A percentile compares a stretch with the other conserved stretches of the same genome.
Evolutionary conservation across 2,888 invertebrate species (phyloP).

Genomic region (Scrobipalpa atriplicella): DNA sequence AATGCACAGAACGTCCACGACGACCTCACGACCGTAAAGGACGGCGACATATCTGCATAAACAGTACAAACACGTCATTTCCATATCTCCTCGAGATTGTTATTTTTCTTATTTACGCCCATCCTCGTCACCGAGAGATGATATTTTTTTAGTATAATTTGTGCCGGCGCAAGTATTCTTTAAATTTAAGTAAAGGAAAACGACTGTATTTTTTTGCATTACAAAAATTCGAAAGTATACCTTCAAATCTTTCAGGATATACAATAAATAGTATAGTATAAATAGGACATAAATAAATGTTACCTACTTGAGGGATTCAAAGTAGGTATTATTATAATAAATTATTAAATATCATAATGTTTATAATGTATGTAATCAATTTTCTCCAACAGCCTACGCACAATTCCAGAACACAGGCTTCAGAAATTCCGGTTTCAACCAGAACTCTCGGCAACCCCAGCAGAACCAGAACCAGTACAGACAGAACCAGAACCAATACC

Average conservation of each 20-base stretch:
- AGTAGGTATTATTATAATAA: no score
- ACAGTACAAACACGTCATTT: constrained; percentile 9
- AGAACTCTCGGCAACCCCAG: neutral
- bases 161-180: neutral
- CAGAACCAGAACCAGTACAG: constrained; percentile 31
- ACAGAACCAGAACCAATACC: constrained; percentile 29
- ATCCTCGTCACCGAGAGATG: neutral
- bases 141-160: neutral
- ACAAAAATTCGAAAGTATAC: no score
- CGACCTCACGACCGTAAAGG: constrained; percentile 27
- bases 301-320: no score
- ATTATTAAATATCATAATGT: no score
- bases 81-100: constrained; percentile 8
- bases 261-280: no score
- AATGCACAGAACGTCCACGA: constrained; percentile 9
- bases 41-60: constrained; percentile 27
- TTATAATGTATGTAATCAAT: no score
- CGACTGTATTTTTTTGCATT: no score
- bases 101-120: constrained; percentile 10
- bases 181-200: no score
- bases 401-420: constrained; percentile 43
- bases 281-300: no score
- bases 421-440: constrained; percentile 5
- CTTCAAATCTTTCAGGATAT: no score
- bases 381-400: constrained; percentile 51